Evolutionary conservation across 2,113 vertebrate genomes (phyloP), one percentile per base, ranked within the genome.

Genomic region (Gymnogyps californianus): DNA sequence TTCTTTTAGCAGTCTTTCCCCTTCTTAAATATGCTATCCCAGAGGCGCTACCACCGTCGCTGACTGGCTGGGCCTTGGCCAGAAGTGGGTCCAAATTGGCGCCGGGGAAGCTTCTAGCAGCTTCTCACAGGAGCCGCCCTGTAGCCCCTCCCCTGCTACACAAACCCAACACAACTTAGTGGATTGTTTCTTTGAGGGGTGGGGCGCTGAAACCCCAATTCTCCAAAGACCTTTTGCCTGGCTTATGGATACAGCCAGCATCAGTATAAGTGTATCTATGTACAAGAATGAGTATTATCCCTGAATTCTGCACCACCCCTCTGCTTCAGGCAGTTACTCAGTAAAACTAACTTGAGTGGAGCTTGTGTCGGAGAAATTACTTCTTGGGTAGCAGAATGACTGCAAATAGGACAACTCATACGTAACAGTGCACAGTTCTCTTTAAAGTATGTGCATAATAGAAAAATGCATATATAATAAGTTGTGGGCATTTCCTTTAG

Each of bases 241-340:
- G 31, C 28, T 16, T 16, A 6, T 19, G 13, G 36, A 8, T 38
- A 32, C 9, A 64, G 61, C 3, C 51, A 57, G 10, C 15, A 36
- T n/a, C 31, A 57, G 12, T 47, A 14, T 16, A n/a, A 55, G 20
- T 22, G 32, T 52, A 20, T 17, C 3, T 13, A 3, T 14, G 10
- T 28, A 5, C 2, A 0, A 4, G 3, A 24, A 13, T 36, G 51
- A 72, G 28, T 17, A 1, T 16, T 58, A 13, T 38, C 9, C 28
- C 40, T 26, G 31, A 70, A 38, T 62, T 49, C 62, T 90, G 76
- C 29, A 13, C 9, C 82, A 38, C 7, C 12, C 6, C 26, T 77
- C 66, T 69, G 20, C 59, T 54, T 84, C 51, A 16, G 21, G 54
- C 44, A 75, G 34, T 49, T 51, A 31, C 19, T 70, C 34, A 51